Percentiles rank a stretch among this genome's conserved stretches.
Evolutionary conservation across 2,888 invertebrate species (phyloP).

Genomic region (Drosophila atroscutellata): DNA sequence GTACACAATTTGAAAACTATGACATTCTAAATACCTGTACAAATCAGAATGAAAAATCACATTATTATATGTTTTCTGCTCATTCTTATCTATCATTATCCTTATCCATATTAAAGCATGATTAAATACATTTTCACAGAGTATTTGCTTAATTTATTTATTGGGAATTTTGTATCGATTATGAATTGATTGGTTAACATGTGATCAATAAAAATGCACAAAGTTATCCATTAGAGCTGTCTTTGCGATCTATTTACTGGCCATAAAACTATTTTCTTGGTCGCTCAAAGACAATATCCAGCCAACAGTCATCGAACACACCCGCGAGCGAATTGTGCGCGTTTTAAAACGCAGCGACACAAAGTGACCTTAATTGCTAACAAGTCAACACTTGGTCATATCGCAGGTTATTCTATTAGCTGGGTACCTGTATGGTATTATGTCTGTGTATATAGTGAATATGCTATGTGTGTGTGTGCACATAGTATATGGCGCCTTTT

Average conservation of each 20-base stretch:
- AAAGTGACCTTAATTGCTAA: slow-evolving; percentile 74
- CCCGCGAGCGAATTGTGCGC: slow-evolving; percentile 28
- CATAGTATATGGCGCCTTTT: slow-evolving; percentile 55
- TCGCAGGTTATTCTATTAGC: slow-evolving; percentile 64
- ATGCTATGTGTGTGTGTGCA: slow-evolving; percentile 1
- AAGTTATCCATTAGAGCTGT: neutral
- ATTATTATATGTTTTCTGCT: neutral
- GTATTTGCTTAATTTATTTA: neutral
- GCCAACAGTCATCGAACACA: slow-evolving; percentile 15
- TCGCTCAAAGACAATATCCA: slow-evolving; percentile 31
- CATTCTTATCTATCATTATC: no score
- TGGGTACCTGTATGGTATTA: slow-evolving; percentile 9
- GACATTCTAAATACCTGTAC: neutral
- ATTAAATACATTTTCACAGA: neutral
- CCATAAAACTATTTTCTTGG: slow-evolving; percentile 11
- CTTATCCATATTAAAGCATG: neutral
- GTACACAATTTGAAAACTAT: neutral
- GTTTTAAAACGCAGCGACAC: slow-evolving; percentile 32
- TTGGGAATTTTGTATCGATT: neutral
- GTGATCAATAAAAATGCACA: neutral
- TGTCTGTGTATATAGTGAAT: slow-evolving; percentile 12
- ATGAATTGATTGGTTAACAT: neutral
- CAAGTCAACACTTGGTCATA: slow-evolving; percentile 74
- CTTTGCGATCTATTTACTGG: neutral
- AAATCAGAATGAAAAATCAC: neutral